These are phyloP conservation scores for Acheta domesticus DNA, from an alignment of 2,888 invertebrate genomes.

Conservation along the genomic window DNA sequence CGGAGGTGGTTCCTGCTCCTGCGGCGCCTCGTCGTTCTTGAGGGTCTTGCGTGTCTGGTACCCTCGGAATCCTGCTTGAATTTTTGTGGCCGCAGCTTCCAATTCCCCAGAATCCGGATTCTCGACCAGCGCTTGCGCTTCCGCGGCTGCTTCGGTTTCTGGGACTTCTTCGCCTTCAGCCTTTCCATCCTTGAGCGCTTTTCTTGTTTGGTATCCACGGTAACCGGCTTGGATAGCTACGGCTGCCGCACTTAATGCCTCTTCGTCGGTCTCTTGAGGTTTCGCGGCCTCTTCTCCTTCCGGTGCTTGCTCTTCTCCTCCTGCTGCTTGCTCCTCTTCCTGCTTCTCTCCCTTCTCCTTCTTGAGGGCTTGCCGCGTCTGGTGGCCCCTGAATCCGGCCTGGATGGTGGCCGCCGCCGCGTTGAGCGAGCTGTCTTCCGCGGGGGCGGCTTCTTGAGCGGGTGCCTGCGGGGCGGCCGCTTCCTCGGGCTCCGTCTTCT, in stretches of 20 bases:
- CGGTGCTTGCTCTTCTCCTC: not conserved
- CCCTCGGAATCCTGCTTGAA: constrained; percentile 50
- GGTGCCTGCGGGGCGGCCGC: not conserved
- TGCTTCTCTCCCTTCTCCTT: constrained; percentile 2
- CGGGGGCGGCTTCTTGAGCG: not conserved
- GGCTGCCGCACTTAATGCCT: constrained; percentile 43
- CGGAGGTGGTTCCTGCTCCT: constrained; percentile 26
- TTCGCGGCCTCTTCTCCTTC: not conserved
- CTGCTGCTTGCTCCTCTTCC: not conserved
- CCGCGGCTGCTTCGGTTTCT: not conserved
- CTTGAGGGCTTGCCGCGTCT: constrained; percentile 11
- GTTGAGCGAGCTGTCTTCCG: not conserved
- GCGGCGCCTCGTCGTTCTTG: constrained; percentile 48
- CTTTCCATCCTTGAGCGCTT: constrained; percentile 47
- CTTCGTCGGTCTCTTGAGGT: not conserved
- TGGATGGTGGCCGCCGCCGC: constrained; percentile 31
- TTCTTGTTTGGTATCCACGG: constrained; percentile 49
- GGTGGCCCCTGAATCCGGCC: not conserved
- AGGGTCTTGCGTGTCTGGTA: constrained; percentile 47
- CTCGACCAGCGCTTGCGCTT: not conserved
- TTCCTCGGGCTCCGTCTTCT: constrained; percentile 24
- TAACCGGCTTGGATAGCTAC: constrained; percentile 50
- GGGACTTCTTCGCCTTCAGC: constrained; percentile 41
- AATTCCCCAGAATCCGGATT: constrained; percentile 9
- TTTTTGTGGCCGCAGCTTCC: constrained; percentile 47